Evolutionary conservation across 2,797 vertebrate genomes (phyloP), one percentile per base, ranked within the genome.

Genomic region (Tauraco hartlaubi): DNA sequence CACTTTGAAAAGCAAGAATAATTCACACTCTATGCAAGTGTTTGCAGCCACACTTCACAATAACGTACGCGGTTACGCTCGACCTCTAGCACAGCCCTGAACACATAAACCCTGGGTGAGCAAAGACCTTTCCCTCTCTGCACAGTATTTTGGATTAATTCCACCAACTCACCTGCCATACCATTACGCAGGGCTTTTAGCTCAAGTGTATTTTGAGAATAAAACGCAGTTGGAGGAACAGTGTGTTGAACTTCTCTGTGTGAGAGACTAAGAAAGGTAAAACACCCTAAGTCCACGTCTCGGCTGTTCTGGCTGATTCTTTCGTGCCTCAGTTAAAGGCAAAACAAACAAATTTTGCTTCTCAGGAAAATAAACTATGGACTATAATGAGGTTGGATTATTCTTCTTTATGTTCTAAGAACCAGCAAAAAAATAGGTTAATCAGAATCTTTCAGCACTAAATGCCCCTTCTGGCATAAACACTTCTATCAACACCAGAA

Each of bases 381-480:
- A 43, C n/a, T 86, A 15, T n/a, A 62, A 73, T 18, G 43, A 62
- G 31, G 39, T 17, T 28, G 31, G 43, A 68, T 62, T 92, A 22
- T 78, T 88, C 43, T 69, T 75, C 49, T 78, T 90, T 73, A 26
- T 51, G 31, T 43, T 89, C 15, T 26, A 72, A 75, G 59, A 85
- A 90, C 0, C 9, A 78, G 44, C 28, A 18, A 81, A 95, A 91
- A 82, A 73, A 6, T 6, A 79, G 55, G 71, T 67, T 90, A 69
- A 90, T 72, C 35, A 35, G 77, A 88, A 78, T 71, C 55, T 93
- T 90, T 86, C 77, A 79, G 71, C 79, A 84, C n/a, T 75, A 92
- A 92, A 55, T 76, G 46, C 51, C 74, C 64, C 28, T 68, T 81
- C 51, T 95, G 52, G 76, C 88, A 86, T 78, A 85, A 91, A 86